Percentiles rank a stretch among this genome's conserved stretches.
phyloP scores from a whole-genome alignment of 2,888 invertebrate genomes.

The Venusia cambrica region DNA sequence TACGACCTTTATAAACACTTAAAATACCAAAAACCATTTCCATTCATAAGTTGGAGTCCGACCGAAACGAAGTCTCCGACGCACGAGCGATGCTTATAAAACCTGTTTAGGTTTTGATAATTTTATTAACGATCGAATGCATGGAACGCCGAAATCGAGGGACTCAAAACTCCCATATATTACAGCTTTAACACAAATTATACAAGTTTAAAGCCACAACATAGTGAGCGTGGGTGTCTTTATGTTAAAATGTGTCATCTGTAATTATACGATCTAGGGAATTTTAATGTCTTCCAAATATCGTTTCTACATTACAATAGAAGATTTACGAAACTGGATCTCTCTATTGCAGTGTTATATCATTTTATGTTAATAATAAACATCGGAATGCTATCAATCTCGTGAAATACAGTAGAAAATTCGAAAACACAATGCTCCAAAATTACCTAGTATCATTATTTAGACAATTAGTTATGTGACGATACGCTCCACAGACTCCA shows the following conservation, averaged over 20 bases:
- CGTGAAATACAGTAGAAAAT: conserved; percentile 32
- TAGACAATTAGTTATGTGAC: conserved; percentile 63
- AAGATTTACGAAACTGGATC: conserved; percentile 64
- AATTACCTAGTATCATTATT: conserved; percentile 39
- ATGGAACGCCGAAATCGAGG: conserved; percentile 66
- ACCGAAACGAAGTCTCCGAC: conserved; percentile 61
- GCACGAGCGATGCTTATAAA: conserved; percentile 72
- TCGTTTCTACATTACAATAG: conserved; percentile 77
- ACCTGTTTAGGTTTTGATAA: conserved; percentile 81
- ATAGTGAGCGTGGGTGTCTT: conserved; percentile 74
- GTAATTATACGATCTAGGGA: conserved; percentile 77
- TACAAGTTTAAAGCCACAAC: conserved; percentile 78
- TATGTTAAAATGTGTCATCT: conserved; percentile 78
- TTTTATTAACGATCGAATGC: conserved; percentile 79
- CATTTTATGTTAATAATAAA: conserved; percentile 54
- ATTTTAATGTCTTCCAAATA: conserved; percentile 77
- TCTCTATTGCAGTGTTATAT: conserved; percentile 59
- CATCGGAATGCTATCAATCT: conserved; percentile 33
- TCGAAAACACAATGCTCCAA: conserved; percentile 35
- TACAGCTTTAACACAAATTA: conserved; percentile 80
- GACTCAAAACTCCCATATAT: conserved; percentile 76
- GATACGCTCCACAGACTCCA: conserved; percentile 68
- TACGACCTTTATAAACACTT: conserved; percentile 77
- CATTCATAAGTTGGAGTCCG: conserved; percentile 68
- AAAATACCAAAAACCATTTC: conserved; percentile 78